Percentiles rank a stretch among this genome's conserved stretches.
Evolutionary conservation across 2,797 vertebrate genomes (phyloP).

Genomic region (Anomalospiza imberbis): DNA sequence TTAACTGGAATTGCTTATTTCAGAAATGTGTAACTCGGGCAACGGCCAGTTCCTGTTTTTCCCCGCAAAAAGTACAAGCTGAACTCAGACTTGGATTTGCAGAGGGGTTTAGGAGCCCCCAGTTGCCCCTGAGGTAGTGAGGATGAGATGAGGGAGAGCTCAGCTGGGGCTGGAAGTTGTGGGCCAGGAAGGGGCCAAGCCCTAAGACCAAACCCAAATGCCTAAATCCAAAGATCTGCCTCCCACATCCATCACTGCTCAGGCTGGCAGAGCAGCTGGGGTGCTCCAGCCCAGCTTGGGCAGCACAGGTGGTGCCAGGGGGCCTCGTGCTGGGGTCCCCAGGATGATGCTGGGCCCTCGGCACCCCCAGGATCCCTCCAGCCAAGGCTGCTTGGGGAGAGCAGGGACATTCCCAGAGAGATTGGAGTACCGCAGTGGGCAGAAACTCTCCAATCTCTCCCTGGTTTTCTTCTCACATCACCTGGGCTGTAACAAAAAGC

Average conservation of each 20-base stretch:
- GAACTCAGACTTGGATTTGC: neutral
- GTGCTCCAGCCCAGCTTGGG: neutral
- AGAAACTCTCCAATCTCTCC: neutral
- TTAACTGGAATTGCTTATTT: neutral
- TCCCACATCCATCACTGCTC: neutral
- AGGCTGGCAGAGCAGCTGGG: neutral
- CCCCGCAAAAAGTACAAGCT: neutral
- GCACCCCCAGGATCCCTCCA: neutral
- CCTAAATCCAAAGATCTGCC: neutral
- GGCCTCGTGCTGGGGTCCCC: neutral
- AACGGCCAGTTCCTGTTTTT: neutral
- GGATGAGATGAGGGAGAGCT: neutral
- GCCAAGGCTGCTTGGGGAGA: neutral
- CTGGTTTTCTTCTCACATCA: neutral
- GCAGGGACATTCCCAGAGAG: accelerated
- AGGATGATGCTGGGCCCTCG: neutral
- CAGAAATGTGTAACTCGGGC: accelerated
- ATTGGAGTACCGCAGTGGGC: neutral
- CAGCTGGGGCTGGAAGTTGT: neutral
- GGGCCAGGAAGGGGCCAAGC: neutral
- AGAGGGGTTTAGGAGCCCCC: neutral
- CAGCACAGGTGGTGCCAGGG: neutral
- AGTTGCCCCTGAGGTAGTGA: accelerated
- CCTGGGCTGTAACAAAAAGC: neutral
- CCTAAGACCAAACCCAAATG: neutral